Base-by-base conservation (phyloP, 2,797 vertebrate species). In the Alexandromys oeconomus region DNA sequence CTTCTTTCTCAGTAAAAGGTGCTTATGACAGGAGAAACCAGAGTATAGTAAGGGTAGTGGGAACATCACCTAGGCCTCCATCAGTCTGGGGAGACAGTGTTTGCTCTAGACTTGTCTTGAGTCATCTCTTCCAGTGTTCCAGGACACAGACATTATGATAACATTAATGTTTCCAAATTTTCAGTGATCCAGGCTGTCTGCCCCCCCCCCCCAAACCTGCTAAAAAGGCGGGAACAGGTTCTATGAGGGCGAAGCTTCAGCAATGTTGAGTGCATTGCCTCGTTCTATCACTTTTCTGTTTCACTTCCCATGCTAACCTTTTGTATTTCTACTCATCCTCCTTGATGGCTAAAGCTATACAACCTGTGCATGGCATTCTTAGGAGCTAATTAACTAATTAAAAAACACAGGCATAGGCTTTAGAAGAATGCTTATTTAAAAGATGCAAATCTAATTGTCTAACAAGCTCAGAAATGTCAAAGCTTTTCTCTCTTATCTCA, bases 391-490 rank as follows among this genome's bases (percentile, higher is more conserved):
- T 93, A 84, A 74, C 15, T 54, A 91, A 88, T 79, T 81, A n/a
- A 74, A 92, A 92, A 69, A n/a, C 5, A 59, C 51, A 93, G 37
- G 57, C 76, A 92, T 37, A 73, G 40, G 79, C 40, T 61, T 85
- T 63, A 43, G 63, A 94, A 90, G n/a, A 69, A 0, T 27, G 67
- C 34, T 93, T 86, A 88, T 27, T 90, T 88, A 93, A 86, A 89
- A 94, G 91, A 92, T 78, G 51, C n/a, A 92, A 80, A 90, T 86
- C 48, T 29, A 31, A 87, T 43, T 79, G 5, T 59, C 31, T 87
- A 95, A 92, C 40, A 95, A 92, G 95, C 2, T 89, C 67, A 61
- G 43, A 87, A 25, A 89, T 79, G 89, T 87, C 79, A 87, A 96
- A 87, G 63, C 34, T 76, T 92, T 61, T 85, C 89, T 48, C 59